Base-by-base conservation (phyloP, 1,140 invertebrate genomes). In the Ephestia elutella region DNA sequence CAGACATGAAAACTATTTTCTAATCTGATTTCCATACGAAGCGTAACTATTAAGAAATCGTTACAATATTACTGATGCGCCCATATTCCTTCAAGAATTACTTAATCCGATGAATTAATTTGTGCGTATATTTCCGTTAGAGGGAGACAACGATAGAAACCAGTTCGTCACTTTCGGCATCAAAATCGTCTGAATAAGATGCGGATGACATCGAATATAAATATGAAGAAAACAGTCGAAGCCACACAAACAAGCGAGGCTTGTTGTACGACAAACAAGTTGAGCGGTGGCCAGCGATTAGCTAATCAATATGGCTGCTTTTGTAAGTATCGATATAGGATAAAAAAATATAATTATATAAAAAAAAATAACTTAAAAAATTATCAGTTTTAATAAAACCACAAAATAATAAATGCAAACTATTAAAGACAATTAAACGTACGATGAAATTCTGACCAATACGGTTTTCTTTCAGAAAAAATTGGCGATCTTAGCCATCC, bases 271-370 rank as follows among this genome's bases (percentile, higher is more conserved):
- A 70, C 56, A 78, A 56, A 86, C 82, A 82, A 71, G 62, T 73
- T 71, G 60, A 60, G 57, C 48, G 65, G 82, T 86, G 66, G 82
- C 82, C 82, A 80, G 86, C 86, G 81, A 75, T 85, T 88, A 88
- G 86, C 86, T 88, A 85, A 75, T 75, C 70, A 70, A 66, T 64
- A 88, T 88, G 86, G 82, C 86, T 85, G 74, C 82, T 68, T 75
- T 80, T 78, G 86, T 87, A 67, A 87, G 83, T 86, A 73, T 60
- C 50, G 20, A 53, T 50, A 50, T 10, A 50, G 9, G 5, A 7
- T 11, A n/a, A 44, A 15, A 3, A 17, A 44, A 3, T 1, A 44
- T 15, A 15, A 44, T 2, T 15, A 44, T 15, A 44, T 15, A 15
- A 10, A 32, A 32, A 32, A 10, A 5, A 3, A 3, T 32, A 32